Evolutionary conservation across 2,113 vertebrate species (phyloP).

Genomic region (Pluvialis apricaria): DNA sequence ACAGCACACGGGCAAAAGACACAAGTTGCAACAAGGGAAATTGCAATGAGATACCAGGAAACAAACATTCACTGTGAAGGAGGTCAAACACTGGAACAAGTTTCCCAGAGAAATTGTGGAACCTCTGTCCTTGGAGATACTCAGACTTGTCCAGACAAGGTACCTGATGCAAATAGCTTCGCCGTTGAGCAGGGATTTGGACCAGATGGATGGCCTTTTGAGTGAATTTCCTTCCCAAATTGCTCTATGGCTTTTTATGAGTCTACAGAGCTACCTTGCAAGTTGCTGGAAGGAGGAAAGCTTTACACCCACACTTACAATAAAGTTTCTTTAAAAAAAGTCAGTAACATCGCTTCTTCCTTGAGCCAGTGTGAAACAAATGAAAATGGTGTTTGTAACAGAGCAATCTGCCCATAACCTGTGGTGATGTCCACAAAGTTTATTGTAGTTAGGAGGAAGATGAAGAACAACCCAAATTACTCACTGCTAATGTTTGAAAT

Average conservation of each 20-base stretch:
- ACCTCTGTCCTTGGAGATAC: not conserved
- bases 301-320: rapidly evolving
- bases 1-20: not conserved
- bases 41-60: not conserved
- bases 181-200: not conserved
- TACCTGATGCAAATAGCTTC: not conserved
- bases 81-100: not conserved
- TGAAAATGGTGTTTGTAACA: not conserved
- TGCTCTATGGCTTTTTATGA: not conserved
- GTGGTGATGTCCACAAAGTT: not conserved
- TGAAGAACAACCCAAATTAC: not conserved
- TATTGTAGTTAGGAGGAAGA: not conserved
- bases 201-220: not conserved
- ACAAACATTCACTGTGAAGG: not conserved
- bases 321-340: not conserved
- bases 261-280: not conserved
- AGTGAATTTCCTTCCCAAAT: not conserved
- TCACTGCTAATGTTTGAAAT: not conserved
- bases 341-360: not conserved
- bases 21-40: not conserved
- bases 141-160: not conserved
- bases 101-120: not conserved
- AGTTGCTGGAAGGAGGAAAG: not conserved
- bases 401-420: not conserved
- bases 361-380: not conserved